Base-by-base conservation (phyloP, 2,113 vertebrate species). In the Syrrhaptes paradoxus region DNA sequence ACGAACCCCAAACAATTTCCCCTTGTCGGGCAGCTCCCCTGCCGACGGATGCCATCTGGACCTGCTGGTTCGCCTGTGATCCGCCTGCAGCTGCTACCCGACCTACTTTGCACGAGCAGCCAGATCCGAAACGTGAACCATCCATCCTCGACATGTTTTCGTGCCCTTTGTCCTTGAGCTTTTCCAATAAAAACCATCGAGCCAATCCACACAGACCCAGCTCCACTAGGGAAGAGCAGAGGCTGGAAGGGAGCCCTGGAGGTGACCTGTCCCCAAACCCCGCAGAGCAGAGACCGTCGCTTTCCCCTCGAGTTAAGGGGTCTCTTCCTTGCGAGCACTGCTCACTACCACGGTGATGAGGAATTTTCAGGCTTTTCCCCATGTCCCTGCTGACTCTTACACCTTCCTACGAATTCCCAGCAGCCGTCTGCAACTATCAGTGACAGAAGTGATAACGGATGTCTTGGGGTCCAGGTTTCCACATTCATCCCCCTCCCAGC, bases 11-110 rank as follows among this genome's bases (percentile, higher is more conserved):
- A 24, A 3, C 45, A 74, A 34, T 88, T 70, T 52, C 63, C 45
- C 66, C 49, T n/a, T 36, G 32, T 36, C 7, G 36, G 57, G 71
- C 55, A 57, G 38, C 63, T 63, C 70, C 12, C 15, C 41, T 11
- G 81, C 74, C 85, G 90, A 77, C 43, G 28, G 80, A 22, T 9
- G 31, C 96, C 93, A 94, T 94, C 96, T 96, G 95, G 92, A 57
- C 95, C 93, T 62, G 91, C 96, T 73, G 91, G 16, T 57, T 51
- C 32, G 29, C 4, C 0, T 46, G 31, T 4, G 13, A 59, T 78
- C 45, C 25, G 58, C 52, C 24, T 66, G 75, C 93, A 46, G 72
- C 83, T 48, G 80, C 41, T 93, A 66, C 84, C 85, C 95, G 96
- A 95, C 96, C 96, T 34, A 95, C 54, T 95, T 96, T 59, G 63